Evolutionary conservation across 1,140 invertebrate genomes (phyloP), one percentile per base, ranked within the genome.

Genomic region (Sitodiplosis mosellana): DNA sequence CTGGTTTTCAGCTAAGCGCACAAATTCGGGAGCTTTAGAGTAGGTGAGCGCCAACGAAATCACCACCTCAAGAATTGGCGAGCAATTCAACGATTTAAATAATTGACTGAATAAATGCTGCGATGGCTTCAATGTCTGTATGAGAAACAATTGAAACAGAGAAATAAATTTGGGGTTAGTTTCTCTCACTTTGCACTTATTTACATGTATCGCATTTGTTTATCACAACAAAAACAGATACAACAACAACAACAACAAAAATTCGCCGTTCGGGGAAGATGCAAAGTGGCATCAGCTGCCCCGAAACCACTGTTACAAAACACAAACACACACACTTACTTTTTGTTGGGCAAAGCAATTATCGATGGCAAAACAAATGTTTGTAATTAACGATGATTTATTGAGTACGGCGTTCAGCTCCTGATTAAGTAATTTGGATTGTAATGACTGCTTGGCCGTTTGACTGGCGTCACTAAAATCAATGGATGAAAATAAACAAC

Each of bases 1-100:
- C 66, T 88, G 83, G 53, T 83, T 77, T 49, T 75, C 67, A 20
- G 88, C 81, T 54, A 80, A 71, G 54, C 68, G 68, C 27, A 75
- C 69, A 43, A 84, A 76, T 55, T 93, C 88, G 42, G 71, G 53
- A 61, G 81, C 81, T 11, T 77, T 75, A 1, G 87, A 89, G 61
- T 84, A 77, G 37, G 82, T 75, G 47, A 93, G 69, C 43, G 83
- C 80, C 57, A 94, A 71, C 33, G 83, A 84, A 68, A 93, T 81
- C 18, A 84, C 80, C 57, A 91, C 83, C 72, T 94, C 89, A 68
- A 91, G 85, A 14, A 90, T 80, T 55, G 81, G 72, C 45, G 80
- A 83, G 52, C 93, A 76, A 57, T 81, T 81, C 52, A 92, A 72
- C 56, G 85, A 74, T 70, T 84, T 83, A 64, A 81, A 83, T 47